Base-by-base conservation (phyloP, 2,113 vertebrate genomes). In the Ophiodon elongatus region DNA sequence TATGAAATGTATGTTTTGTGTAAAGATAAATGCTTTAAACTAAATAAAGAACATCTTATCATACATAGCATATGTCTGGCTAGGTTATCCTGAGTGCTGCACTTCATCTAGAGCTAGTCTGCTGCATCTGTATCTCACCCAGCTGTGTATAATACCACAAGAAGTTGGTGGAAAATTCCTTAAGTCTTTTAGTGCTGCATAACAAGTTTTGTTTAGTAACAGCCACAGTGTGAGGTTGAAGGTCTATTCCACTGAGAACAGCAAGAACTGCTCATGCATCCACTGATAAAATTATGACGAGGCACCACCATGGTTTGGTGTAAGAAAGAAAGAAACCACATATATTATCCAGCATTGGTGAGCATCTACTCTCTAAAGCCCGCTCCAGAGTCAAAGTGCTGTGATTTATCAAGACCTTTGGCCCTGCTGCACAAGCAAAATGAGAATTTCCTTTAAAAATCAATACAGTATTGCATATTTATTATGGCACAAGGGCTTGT, bases 401-500 rank as follows among this genome's bases (percentile, higher is more conserved):
- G 73, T 59, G 81, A 80, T 80, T 75, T 80, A 76, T 80, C 80
- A 29, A 54, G 91, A 92, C 85, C 78, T 91, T 88, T 89, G 84
- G 25, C 82, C 83, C 33, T 57, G 65, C 77, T 73, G 80, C 82
- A 85, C 75, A 82, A 90, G 88, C 75, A 85, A 78, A 85, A 73
- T 56, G 43, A 82, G 67, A 87, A 87, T 88, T 92, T 84, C 76
- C 82, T 79, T 79, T 17, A 52, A 50, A 73, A 84, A 93, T 91
- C 91, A 87, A 94, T 92, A 86, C 39, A 10, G 19, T 45, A 76
- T 74, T 84, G 76, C 82, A 87, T 89, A 84, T 92, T 85, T 90
- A 88, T 89, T 79, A 60, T 76, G 76, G 56, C 19, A 73, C 77
- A 89, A 85, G 84, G 25, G 66, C 47, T 35, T 73, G 52, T 67